Base-by-base conservation (phyloP, 2,113 vertebrate species). In the Setophaga coronata region DNA sequence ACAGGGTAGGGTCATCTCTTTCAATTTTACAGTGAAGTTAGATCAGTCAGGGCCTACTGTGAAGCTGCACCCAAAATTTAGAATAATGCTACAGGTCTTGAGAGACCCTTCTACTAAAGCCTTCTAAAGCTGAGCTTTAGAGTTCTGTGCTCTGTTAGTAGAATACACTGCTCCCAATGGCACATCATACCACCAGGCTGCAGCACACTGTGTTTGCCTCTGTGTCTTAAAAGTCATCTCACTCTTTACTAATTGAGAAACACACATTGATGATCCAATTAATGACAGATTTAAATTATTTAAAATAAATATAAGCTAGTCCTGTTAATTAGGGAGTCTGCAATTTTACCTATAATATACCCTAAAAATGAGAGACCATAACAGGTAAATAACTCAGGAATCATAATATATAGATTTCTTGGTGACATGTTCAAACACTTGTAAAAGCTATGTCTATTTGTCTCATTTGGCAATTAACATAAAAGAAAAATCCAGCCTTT, bases 201-300 rank as follows among this genome's bases (percentile, higher is more conserved):
- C 23, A 81, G 10, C 25, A 62, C 42, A 6, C 24, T 28, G 0
- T n/a, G 15, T 62, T 84, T 79, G 34, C 24, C 34, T 34, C 29
- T 17, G 3, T 29, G 20, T 79, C 36, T 74, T 72, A 79, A 18
- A 72, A 87, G 51, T n/a, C 5, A 17, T n/a, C 45, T n/a, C 17
- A 67, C 14, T 66, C 28, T 31, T 61, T 6, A 43, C 54, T 36
- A 40, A 28, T 14, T 70, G 54, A 70, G 29, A 87, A 83, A 69
- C 1, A 10, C 5, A 20, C 0, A 0, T 38, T 92, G 21, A 47
- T 66, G 43, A n/a, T 62, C 14, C 10, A 31, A 7, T 48, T 74
- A 45, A 65, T 71, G 57, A 76, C 13, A 72, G 26, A 82, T 80
- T 64, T 42, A 51, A 73, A 70, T 25, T 43, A 17, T 53, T 67